These are phyloP conservation scores for Melieria omissa DNA, from an alignment of 2,888 invertebrate genomes.

Conservation along the genomic window DNA sequence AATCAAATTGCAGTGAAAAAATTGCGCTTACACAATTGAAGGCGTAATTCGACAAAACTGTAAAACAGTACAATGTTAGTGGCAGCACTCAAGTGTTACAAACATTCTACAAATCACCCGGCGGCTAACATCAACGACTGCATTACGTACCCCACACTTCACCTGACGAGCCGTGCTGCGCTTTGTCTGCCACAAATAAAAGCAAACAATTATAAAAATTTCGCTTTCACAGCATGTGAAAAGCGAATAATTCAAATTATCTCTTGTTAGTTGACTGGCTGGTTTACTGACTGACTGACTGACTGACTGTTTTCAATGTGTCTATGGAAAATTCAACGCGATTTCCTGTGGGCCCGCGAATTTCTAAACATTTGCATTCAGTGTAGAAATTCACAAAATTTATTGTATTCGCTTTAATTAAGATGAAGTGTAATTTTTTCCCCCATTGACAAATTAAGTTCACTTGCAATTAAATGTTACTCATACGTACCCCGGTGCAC, in stretches of 20 bases:
- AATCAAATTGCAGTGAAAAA: too few species aligned
- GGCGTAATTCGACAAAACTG: neutral
- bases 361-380: neutral
- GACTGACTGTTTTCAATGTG: too few species aligned
- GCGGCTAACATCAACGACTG: neutral
- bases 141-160: too few species aligned
- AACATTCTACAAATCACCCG: conserved; percentile 15
- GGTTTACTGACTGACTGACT: too few species aligned
- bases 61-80: neutral
- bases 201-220: conserved; percentile 14
- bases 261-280: too few species aligned
- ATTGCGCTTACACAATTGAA: too few species aligned
- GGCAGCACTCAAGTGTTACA: conserved; percentile 26
- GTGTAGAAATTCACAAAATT: too few species aligned
- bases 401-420: too few species aligned
- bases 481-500: conserved; percentile 16
- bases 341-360: conserved; percentile 17
- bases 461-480: conserved; percentile 21
- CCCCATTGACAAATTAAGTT: too few species aligned
- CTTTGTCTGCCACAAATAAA: neutral
- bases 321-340: neutral
- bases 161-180: neutral
- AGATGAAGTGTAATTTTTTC: too few species aligned
- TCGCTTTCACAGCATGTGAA: conserved; percentile 30
- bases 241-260: conserved; percentile 3